phyloP scores from a whole-genome alignment of 2,797 vertebrate genomes.

The Oreochromis grahami region DNA sequence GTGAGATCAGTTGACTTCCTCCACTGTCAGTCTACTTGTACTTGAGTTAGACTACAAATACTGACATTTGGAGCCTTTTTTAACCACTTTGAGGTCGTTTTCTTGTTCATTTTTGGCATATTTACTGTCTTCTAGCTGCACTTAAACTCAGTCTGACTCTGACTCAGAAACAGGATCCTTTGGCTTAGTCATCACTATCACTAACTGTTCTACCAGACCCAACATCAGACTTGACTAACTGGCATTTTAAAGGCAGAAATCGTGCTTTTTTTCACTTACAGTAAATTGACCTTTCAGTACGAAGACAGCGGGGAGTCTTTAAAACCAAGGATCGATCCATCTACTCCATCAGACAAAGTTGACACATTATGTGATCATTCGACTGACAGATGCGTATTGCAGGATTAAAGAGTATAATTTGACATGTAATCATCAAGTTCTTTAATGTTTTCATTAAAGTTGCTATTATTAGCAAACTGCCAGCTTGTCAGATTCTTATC shows the following conservation, averaged over 20 bases:
- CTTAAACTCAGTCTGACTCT: not conserved
- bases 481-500: not conserved
- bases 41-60: not conserved
- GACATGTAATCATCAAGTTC: rapidly evolving
- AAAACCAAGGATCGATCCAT: not conserved
- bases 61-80: not conserved
- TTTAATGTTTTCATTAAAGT: not conserved
- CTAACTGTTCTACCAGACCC: not conserved
- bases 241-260: not conserved
- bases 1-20: not conserved
- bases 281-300: not conserved
- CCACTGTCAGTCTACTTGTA: not conserved
- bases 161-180: rapidly evolving
- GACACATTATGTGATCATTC: not conserved
- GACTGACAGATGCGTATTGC: not conserved
- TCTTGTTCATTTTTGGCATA: not conserved
- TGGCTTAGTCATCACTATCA: not conserved
- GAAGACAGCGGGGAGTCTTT: not conserved
- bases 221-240: rapidly evolving
- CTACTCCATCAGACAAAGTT: not conserved
- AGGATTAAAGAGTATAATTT: not conserved
- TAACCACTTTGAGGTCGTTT: rapidly evolving
- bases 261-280: not conserved
- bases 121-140: not conserved
- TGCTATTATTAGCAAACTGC: not conserved